Conservation (phyloP, 1,140 invertebrate genomes). For the Pseudoatta argentina region DNA sequence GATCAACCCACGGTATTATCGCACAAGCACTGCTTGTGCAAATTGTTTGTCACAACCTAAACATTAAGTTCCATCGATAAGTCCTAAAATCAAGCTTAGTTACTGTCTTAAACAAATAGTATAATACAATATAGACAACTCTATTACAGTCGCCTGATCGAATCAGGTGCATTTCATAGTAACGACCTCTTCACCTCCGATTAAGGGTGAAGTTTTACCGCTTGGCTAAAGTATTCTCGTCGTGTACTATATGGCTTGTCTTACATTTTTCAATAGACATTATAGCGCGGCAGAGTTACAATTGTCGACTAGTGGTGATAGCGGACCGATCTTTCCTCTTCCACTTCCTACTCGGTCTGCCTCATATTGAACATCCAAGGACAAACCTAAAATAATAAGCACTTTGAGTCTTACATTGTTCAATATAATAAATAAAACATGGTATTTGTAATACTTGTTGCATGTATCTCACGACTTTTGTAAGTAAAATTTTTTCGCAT, state of each 20-base stretch:
- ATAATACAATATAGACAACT: slow-evolving; percentile 77
- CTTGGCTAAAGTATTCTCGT: slow-evolving; percentile 64
- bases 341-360: slow-evolving; percentile 89
- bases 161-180: slow-evolving; percentile 70
- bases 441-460: not conserved
- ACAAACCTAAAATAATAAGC: slow-evolving; percentile 87
- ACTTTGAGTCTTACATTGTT: not conserved
- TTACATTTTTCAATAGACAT: slow-evolving; percentile 72
- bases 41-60: slow-evolving; percentile 69
- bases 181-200: slow-evolving; percentile 57
- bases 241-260: slow-evolving; percentile 31
- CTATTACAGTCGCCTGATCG: slow-evolving; percentile 64
- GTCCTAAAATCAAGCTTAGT: slow-evolving; percentile 72
- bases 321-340: slow-evolving; percentile 91
- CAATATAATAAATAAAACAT: not conserved
- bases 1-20: slow-evolving; percentile 55
- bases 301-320: slow-evolving; percentile 92
- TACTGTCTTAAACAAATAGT: slow-evolving; percentile 74
- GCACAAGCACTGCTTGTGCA: slow-evolving; percentile 69
- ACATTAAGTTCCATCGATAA: slow-evolving; percentile 70
- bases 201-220: slow-evolving; percentile 57
- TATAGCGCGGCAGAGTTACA: slow-evolving; percentile 91
- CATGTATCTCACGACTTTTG: not conserved
- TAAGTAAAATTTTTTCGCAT: not conserved
- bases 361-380: slow-evolving; percentile 92